Percentiles rank a stretch among this genome's conserved stretches.
phyloP scores from a whole-genome alignment of 2,888 invertebrate species.

The Apotomis betuletana region DNA sequence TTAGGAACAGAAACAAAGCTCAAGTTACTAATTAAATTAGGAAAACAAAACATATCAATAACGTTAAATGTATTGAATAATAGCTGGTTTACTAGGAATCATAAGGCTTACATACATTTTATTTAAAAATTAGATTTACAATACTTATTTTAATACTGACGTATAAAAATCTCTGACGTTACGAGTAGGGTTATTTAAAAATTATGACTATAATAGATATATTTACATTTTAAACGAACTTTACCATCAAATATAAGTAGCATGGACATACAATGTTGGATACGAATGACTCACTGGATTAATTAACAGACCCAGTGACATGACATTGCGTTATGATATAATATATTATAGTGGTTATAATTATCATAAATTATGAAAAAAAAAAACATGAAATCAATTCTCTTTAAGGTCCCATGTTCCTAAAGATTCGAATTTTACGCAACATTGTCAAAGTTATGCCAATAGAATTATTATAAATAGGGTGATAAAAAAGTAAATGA shows the following conservation, averaged over 20 bases:
- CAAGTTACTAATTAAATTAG: background rate
- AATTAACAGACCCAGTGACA: background rate
- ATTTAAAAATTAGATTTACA: constrained; percentile 13
- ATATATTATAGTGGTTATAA: no score
- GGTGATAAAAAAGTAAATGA: no score
- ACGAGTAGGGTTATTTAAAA: background rate
- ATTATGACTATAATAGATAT: constrained; percentile 10
- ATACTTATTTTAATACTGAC: constrained; percentile 32
- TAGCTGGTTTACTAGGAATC: constrained; percentile 1
- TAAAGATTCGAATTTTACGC: no score
- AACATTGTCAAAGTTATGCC: no score
- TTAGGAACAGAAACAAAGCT: background rate
- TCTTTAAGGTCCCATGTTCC: no score
- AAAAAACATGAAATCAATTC: no score
- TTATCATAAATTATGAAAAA: no score
- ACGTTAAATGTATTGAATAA: background rate
- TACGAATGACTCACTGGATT: background rate
- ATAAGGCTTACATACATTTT: constrained; percentile 2
- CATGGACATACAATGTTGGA: background rate
- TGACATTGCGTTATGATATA: background rate
- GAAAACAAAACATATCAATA: background rate
- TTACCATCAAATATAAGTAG: constrained; percentile 1
- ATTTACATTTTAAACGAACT: constrained; percentile 13
- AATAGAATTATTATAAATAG: no score
- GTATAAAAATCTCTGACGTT: constrained; percentile 35